phyloP scores from a whole-genome alignment of 1,140 invertebrate species.

The Muscidifurax raptorellus region DNA sequence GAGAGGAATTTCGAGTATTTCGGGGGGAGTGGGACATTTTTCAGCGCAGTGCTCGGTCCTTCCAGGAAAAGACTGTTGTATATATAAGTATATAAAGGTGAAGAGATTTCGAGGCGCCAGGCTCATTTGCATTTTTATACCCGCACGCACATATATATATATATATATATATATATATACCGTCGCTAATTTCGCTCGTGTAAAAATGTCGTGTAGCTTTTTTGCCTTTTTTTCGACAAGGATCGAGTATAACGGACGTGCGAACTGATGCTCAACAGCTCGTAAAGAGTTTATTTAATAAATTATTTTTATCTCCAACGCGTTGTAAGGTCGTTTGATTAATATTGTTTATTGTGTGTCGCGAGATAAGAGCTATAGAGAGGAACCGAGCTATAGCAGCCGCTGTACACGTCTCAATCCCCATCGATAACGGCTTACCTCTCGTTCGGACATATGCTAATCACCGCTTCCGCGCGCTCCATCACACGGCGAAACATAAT shows the following conservation, averaged over 20 bases:
- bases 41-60: constrained; percentile 18
- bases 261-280: constrained; percentile 24
- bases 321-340: too few species aligned
- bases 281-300: constrained; percentile 18
- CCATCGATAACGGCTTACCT: not conserved
- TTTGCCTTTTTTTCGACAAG: too few species aligned
- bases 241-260: too few species aligned
- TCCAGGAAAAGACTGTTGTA: constrained; percentile 33
- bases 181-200: constrained; percentile 31
- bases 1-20: not conserved
- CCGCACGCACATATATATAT: too few species aligned
- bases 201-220: not conserved
- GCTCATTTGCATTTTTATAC: constrained; percentile 48
- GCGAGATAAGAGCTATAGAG: not conserved
- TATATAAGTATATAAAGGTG: too few species aligned
- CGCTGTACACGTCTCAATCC: not conserved
- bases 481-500: not conserved
- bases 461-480: not conserved
- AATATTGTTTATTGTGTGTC: too few species aligned
- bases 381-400: not conserved
- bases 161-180: too few species aligned
- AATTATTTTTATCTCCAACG: not conserved
- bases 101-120: constrained; percentile 18
- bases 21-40: constrained; percentile 21
- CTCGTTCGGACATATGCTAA: not conserved